Evolutionary conservation across 2,113 vertebrate genomes (phyloP).

Genomic region (Otis tarda): DNA sequence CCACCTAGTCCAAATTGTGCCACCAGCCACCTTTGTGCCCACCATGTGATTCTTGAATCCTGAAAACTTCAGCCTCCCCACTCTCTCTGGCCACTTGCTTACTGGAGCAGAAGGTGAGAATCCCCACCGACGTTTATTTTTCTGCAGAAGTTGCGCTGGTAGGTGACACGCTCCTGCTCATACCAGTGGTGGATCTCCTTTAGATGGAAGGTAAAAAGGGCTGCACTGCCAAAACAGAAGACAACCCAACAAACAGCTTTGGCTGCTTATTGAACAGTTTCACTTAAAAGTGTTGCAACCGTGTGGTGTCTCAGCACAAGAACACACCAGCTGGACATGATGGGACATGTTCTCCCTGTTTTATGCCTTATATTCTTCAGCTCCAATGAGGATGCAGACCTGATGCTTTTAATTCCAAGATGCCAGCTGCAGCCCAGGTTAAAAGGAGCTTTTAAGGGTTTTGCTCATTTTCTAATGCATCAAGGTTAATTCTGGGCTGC

Average conservation of each 20-base stretch:
- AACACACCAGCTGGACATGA: neutral
- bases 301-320: neutral
- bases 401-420: neutral
- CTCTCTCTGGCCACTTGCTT: neutral
- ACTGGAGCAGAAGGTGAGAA: neutral
- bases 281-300: neutral
- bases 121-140: neutral
- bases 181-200: neutral
- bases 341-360: neutral
- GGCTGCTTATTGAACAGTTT: neutral
- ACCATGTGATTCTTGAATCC: neutral
- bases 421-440: neutral
- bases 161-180: neutral
- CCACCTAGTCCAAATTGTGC: neutral
- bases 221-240: neutral
- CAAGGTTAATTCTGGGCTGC: neutral
- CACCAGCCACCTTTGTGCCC: neutral
- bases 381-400: neutral
- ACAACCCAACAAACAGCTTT: neutral
- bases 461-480: neutral
- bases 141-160: rapidly evolving
- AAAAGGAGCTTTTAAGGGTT: neutral
- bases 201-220: neutral
- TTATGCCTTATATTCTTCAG: neutral
- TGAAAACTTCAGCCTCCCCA: neutral